Percentiles rank a stretch among this genome's conserved stretches.
Evolutionary conservation across 35 echinoderm and acorn worm genomes (phyloP).

Genomic region (Eucidaris tribuloides): DNA sequence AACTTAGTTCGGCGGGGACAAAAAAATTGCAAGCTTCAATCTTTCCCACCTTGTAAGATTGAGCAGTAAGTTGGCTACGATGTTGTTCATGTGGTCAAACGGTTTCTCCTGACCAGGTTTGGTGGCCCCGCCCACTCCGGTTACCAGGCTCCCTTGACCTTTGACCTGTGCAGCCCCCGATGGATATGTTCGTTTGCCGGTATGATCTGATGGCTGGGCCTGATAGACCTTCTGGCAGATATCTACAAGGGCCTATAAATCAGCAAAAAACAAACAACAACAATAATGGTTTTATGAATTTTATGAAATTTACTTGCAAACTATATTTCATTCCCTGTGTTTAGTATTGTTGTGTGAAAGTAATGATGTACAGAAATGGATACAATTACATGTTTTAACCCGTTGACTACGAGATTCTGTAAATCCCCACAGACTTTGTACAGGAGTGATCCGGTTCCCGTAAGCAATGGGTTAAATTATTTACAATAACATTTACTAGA

Average conservation of each 20-base stretch:
- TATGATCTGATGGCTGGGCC: conserved; percentile 48
- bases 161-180: not conserved
- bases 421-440: too few species aligned
- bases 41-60: conserved; percentile 96
- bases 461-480: too few species aligned
- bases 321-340: not conserved
- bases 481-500: too few species aligned
- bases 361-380: too few species aligned
- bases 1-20: too few species aligned
- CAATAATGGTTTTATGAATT: not conserved
- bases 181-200: conserved; percentile 58
- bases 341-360: too few species aligned
- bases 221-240: conserved; percentile 84
- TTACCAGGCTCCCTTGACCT: not conserved
- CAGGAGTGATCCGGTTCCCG: too few species aligned
- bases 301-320: not conserved
- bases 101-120: conserved; percentile 74
- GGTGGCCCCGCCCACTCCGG: not conserved
- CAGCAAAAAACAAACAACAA: not conserved
- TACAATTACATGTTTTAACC: too few species aligned
- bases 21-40: not conserved
- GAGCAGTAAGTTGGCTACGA: conserved; percentile 92
- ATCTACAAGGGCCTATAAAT: conserved; percentile 69
- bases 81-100: conserved; percentile 96
- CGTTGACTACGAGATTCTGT: too few species aligned